Percentiles rank a stretch among this genome's conserved stretches.
Conservation (phyloP, 2,113 vertebrate species). For the Pithys albifrons region DNA sequence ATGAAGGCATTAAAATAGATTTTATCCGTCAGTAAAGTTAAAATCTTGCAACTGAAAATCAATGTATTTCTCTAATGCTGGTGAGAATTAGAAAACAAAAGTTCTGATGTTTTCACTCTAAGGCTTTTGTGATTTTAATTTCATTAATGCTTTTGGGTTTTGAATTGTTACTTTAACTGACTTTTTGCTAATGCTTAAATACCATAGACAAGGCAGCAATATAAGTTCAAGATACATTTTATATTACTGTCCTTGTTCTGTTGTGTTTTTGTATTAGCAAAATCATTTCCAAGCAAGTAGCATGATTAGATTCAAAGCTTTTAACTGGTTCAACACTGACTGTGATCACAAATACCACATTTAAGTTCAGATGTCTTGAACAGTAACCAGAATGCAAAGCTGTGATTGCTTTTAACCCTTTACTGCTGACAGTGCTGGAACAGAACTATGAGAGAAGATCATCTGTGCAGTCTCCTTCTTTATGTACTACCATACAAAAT, state of each 20-base stretch:
- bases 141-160: neutral
- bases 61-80: conserved; percentile 6
- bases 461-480: neutral
- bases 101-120: neutral
- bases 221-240: neutral
- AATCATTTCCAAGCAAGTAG: neutral
- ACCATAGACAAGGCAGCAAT: neutral
- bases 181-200: neutral
- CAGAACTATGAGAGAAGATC: neutral
- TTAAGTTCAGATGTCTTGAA: neutral
- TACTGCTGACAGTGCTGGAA: neutral
- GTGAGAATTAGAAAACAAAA: neutral
- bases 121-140: neutral
- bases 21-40: neutral
- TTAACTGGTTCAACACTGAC: neutral
- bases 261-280: neutral
- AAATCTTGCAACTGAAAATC: neutral
- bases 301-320: neutral
- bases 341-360: neutral
- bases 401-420: neutral
- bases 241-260: neutral
- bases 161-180: neutral
- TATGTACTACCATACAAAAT: neutral
- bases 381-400: neutral
- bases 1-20: neutral